Evolutionary conservation across 1,140 invertebrate genomes (phyloP).

Genomic region (Heliconius hewitsoni): DNA sequence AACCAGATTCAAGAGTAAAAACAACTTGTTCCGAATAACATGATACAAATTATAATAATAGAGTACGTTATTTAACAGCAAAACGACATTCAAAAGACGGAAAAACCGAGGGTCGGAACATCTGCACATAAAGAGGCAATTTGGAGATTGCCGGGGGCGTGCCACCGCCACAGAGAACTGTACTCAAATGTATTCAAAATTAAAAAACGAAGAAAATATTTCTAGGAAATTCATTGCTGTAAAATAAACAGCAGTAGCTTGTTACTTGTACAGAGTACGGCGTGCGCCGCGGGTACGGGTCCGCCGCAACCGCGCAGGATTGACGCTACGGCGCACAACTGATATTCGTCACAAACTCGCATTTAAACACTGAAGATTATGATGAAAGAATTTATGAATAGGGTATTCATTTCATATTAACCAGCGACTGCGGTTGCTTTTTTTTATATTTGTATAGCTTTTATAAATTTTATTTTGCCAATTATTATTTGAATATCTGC

Average conservation of each 20-base stretch:
- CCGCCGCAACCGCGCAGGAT: slow-evolving; percentile 13
- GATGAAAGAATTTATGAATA: slow-evolving; percentile 32
- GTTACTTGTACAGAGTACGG: slow-evolving; percentile 53
- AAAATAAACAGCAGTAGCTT: slow-evolving; percentile 77
- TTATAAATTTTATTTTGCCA: slow-evolving; percentile 10
- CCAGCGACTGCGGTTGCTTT: slow-evolving; percentile 9
- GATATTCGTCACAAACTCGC: slow-evolving; percentile 26
- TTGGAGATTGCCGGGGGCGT: slow-evolving; percentile 80
- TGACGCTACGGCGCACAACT: slow-evolving; percentile 21
- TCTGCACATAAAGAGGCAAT: slow-evolving; percentile 82
- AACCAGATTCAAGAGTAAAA: background rate
- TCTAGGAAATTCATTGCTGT: slow-evolving; percentile 77
- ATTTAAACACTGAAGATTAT: slow-evolving; percentile 21
- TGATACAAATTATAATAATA: slow-evolving; percentile 74
- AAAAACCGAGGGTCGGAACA: slow-evolving; percentile 79
- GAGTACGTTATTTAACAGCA: slow-evolving; percentile 79
- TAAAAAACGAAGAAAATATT: slow-evolving; percentile 78
- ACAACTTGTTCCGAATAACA: slow-evolving; percentile 40
- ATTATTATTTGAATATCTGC: background rate
- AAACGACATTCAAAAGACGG: slow-evolving; percentile 81
- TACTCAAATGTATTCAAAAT: slow-evolving; percentile 80
- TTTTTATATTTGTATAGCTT: slow-evolving; percentile 16
- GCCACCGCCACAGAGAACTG: slow-evolving; percentile 75
- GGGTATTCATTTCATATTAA: slow-evolving; percentile 20
- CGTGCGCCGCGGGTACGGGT: slow-evolving; percentile 5